Base-by-base conservation (phyloP, 2,113 vertebrate genomes). In the Probosciger aterrimus region DNA sequence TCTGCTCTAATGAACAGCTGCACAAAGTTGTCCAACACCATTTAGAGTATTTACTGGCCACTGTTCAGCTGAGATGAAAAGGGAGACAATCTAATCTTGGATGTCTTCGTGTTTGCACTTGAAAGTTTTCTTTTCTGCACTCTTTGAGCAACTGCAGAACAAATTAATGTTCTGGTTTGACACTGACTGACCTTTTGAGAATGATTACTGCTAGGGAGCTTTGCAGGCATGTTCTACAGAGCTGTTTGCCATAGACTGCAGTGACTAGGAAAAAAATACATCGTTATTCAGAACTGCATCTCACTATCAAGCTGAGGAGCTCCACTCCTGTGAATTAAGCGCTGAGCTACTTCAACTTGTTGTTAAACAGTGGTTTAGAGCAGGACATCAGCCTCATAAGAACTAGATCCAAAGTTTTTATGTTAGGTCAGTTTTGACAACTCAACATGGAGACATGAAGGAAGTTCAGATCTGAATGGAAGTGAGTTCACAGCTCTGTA, bases 1-100 rank as follows among this genome's bases (percentile, higher is more conserved):
- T 89, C 95, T 14, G 60, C 77, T 88, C 57, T 94, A 89, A 93
- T 57, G 60, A 98, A 98, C 98, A 98, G 98, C 98, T 99, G 98
- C 95, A 60, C 65, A 43, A 75, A 94, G 91, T 96, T 97, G 76
- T 88, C 87, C 47, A 77, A 85, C 94, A 96, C 96, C 64, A 77
- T 96, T 96, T 96, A 92, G 95, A 97, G 96, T 96, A 95, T 97
- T 95, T 95, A 80, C 95, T 98, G 96, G 97, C 97, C 79, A 82
- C 43, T 39, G 78, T 97, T 98, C 96, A 95, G 95, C 81, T 35
- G 80, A 96, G 92, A 97, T 96, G 52, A 97, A 98, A 98, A 96
- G 37, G 52, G 95, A 98, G 98, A 94, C 96, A 85, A 97, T 97
- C 95, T 97, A 92, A 97, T 98, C 93, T 55, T 79, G 91, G 22